These are phyloP conservation scores for Pseudorectes ferrugineus DNA, from an alignment of 2,113 vertebrate species.

Conservation along the genomic window DNA sequence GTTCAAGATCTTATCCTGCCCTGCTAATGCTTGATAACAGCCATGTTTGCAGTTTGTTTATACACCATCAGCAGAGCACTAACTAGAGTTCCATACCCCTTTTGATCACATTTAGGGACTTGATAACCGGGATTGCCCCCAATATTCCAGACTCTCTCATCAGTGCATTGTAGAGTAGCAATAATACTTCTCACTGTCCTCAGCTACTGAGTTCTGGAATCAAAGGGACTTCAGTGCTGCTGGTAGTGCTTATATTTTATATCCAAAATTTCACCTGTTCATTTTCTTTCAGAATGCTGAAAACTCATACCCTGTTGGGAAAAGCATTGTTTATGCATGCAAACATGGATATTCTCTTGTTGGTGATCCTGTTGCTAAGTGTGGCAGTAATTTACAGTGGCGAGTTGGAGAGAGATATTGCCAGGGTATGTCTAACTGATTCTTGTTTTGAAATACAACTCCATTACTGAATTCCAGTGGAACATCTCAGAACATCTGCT, in stretches of 20 bases:
- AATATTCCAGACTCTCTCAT: not conserved
- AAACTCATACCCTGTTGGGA: slow-evolving; percentile 74
- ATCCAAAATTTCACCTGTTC: not conserved
- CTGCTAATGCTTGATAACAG: not conserved
- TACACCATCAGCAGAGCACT: not conserved
- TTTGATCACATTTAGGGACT: not conserved
- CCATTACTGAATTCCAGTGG: not conserved
- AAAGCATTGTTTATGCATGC: slow-evolving; percentile 81
- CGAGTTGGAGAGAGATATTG: slow-evolving; percentile 70
- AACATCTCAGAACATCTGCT: not conserved
- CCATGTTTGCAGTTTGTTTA: not conserved
- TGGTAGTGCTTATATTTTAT: not conserved
- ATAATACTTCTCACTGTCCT: not conserved
- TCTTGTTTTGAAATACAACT: not conserved
- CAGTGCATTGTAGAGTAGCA: not conserved
- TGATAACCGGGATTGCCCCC: not conserved
- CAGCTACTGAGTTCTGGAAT: not conserved
- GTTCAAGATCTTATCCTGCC: not conserved
- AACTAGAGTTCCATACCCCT: not conserved
- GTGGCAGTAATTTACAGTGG: slow-evolving; percentile 79
- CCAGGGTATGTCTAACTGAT: slow-evolving; percentile 74
- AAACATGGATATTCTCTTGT: slow-evolving; percentile 73
- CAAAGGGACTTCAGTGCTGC: not conserved
- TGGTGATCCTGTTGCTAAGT: slow-evolving; percentile 78
- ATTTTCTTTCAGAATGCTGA: slow-evolving; percentile 63